phyloP scores from a whole-genome alignment of 2,113 vertebrate genomes.

The Elanoides forficatus region DNA sequence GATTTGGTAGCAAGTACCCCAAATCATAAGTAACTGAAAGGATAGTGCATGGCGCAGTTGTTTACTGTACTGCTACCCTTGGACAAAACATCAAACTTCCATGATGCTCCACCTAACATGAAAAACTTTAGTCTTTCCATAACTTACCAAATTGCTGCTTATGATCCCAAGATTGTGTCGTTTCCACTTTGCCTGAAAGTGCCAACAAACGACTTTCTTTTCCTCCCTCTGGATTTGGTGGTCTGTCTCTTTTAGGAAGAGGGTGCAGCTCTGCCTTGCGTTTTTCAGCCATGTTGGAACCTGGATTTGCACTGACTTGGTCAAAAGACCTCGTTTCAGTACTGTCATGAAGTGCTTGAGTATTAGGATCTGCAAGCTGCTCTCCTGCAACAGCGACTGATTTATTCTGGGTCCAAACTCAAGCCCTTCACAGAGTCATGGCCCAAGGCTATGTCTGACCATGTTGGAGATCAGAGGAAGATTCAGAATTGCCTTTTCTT shows the following conservation, averaged over 20 bases:
- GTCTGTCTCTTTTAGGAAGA: background rate
- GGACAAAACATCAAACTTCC: background rate
- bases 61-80: background rate
- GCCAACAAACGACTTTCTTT: background rate
- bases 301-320: background rate
- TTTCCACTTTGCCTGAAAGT: background rate
- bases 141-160: background rate
- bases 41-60: background rate
- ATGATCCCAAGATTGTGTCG: background rate
- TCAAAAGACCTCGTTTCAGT: background rate
- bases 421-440: background rate
- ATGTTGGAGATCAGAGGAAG: background rate
- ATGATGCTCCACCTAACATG: background rate
- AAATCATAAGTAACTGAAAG: background rate
- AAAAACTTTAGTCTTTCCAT: background rate
- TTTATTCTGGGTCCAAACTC: background rate
- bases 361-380: background rate
- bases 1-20: background rate
- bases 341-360: background rate
- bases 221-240: background rate
- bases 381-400: background rate
- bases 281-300: background rate
- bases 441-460: background rate
- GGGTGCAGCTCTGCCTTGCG: background rate
- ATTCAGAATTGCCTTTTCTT: slow-evolving; percentile 3